Evolutionary conservation across 2,888 invertebrate genomes (phyloP).

Genomic region (Apotomis turbidana): DNA sequence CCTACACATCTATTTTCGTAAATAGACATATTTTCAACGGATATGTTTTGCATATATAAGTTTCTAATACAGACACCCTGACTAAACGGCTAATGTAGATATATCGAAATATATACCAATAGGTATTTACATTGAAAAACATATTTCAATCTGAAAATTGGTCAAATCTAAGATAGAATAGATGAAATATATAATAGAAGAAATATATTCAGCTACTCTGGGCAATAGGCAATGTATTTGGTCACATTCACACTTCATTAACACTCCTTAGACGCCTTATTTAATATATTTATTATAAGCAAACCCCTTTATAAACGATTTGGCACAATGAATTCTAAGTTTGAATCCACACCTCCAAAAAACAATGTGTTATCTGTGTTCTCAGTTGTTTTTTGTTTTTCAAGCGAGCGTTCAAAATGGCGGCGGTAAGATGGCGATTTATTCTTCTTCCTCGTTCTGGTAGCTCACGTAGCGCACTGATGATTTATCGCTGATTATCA

Average conservation of each 20-base stretch:
- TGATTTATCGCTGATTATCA: conserved; percentile 95
- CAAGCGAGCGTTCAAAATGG: conserved; percentile 54
- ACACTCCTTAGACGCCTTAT: conserved; percentile 47
- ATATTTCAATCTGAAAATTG: conserved; percentile 49
- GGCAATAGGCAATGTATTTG: conserved; percentile 50
- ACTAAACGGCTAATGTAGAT: conserved; percentile 53
- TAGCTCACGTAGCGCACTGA: conserved; percentile 98
- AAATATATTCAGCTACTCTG: conserved; percentile 53
- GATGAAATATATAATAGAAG: conserved; percentile 51
- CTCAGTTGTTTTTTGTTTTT: too few relatives aligned
- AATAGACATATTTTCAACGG: conserved; percentile 40
- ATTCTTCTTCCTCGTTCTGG: conserved; percentile 95
- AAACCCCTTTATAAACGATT: conserved; percentile 32
- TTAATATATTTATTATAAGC: conserved; percentile 14
- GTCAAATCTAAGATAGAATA: conserved; percentile 51
- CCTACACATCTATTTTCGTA: conserved; percentile 26
- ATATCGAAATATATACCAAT: conserved; percentile 42
- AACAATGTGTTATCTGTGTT: background rate
- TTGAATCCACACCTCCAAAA: conserved; percentile 20
- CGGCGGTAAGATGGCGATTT: conserved; percentile 48
- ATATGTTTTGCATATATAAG: conserved; percentile 44
- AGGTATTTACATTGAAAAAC: conserved; percentile 42
- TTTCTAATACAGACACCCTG: conserved; percentile 59
- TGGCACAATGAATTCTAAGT: conserved; percentile 42
- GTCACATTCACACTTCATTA: conserved; percentile 43